These are phyloP conservation scores for Rutpela maculata DNA, from an alignment of 2,888 invertebrate genomes.

Conservation along the genomic window DNA sequence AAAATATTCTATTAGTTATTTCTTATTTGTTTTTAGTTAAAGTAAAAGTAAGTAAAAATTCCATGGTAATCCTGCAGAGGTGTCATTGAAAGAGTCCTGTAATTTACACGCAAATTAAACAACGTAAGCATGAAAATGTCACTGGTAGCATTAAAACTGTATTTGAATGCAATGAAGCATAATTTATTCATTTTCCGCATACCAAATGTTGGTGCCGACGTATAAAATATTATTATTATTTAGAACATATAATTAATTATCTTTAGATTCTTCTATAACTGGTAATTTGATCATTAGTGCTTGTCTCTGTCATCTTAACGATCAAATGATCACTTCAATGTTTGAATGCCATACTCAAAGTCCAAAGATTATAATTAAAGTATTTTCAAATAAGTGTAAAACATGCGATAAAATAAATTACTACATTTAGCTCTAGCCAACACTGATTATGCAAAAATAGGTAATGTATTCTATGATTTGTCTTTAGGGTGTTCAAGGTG, in stretches of 20 bases:
- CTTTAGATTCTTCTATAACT: background rate
- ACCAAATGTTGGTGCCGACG: background rate
- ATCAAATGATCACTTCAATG: background rate
- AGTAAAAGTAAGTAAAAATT: no score
- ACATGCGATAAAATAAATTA: no score
- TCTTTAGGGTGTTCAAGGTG: no score
- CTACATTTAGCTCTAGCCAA: no score
- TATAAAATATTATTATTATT: conserved; percentile 20
- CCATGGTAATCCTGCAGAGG: no score
- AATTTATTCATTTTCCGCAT: conserved; percentile 26
- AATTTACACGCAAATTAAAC: no score
- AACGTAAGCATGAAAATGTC: background rate
- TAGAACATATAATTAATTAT: conserved; percentile 9
- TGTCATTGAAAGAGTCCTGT: no score
- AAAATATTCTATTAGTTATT: no score
- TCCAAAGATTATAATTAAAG: background rate
- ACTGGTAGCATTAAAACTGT: background rate
- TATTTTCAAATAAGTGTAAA: background rate
- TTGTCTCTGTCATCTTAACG: background rate
- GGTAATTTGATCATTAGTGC: no score
- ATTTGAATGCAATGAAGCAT: background rate
- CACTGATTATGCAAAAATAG: no score
- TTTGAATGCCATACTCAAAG: background rate
- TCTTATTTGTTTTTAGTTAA: no score
- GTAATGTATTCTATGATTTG: no score